Conservation (phyloP, 2,113 vertebrate genomes). For the Acinonyx jubatus region DNA sequence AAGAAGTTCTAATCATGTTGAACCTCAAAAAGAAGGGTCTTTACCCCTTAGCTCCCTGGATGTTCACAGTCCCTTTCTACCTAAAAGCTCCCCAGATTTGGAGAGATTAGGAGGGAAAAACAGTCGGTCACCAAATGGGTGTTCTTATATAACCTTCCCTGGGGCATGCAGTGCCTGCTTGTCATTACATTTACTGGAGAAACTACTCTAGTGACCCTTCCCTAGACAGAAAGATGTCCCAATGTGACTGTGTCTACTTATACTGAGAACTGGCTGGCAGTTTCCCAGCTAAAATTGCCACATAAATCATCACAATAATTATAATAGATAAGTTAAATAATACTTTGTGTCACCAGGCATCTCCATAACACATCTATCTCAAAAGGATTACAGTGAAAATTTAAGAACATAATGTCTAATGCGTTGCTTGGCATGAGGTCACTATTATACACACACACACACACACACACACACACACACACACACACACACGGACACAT, state of each 20-base stretch:
- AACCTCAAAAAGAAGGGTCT: background rate
- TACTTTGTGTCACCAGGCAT: background rate
- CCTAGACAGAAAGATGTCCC: background rate
- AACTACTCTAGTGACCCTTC: background rate
- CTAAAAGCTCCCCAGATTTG: background rate
- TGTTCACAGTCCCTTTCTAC: background rate
- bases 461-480: background rate
- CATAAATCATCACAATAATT: background rate
- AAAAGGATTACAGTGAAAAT: background rate
- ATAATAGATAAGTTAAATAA: background rate
- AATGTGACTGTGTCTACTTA: background rate
- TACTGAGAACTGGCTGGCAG: background rate
- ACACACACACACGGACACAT: background rate
- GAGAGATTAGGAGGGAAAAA: conserved; percentile 29
- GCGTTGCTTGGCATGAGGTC: background rate
- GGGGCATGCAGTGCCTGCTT: background rate
- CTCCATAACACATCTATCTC: background rate
- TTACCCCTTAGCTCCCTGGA: background rate
- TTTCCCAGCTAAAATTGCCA: background rate
- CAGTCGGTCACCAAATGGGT: background rate
- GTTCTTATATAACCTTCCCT: background rate
- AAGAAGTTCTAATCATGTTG: background rate
- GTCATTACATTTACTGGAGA: background rate
- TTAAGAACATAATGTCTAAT: background rate
- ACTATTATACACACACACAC: background rate